Evolutionary conservation across 2,797 vertebrate genomes (phyloP).

Genomic region (Pempheris klunzingeri): DNA sequence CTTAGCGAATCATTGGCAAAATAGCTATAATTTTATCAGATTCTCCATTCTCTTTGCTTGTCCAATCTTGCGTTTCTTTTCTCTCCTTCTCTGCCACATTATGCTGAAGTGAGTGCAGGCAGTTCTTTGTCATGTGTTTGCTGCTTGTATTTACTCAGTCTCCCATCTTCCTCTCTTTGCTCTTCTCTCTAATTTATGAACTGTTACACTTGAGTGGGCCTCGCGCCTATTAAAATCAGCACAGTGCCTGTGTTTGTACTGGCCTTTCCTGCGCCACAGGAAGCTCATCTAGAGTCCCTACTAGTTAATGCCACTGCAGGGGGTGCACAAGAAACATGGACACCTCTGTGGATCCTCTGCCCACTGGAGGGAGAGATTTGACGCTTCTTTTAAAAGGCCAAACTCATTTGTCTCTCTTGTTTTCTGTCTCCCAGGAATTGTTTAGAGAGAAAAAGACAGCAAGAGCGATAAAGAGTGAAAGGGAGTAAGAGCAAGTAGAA

Average conservation of each 20-base stretch:
- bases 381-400: constrained; percentile 76
- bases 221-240: constrained; percentile 73
- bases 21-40: constrained; percentile 43
- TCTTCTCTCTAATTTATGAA: constrained; percentile 80
- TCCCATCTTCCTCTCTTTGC: constrained; percentile 70
- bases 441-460: constrained; percentile 53
- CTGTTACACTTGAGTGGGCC: constrained; percentile 75
- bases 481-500: constrained; percentile 34
- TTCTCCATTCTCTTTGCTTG: constrained; percentile 15
- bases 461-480: constrained; percentile 58
- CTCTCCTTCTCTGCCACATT: constrained; percentile 49
- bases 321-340: constrained; percentile 69
- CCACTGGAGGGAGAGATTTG: constrained; percentile 64
- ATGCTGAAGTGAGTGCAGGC: constrained; percentile 48
- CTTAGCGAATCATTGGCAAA: constrained; percentile 19
- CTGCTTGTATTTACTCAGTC: constrained; percentile 74
- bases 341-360: constrained; percentile 64
- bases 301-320: constrained; percentile 77
- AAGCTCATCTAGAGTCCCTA: constrained; percentile 66
- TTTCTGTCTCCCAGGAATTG: constrained; percentile 67
- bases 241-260: constrained; percentile 73
- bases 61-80: constrained; percentile 33
- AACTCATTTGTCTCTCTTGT: constrained; percentile 80
- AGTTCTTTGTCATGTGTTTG: constrained; percentile 66
- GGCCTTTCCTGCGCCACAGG: constrained; percentile 71